Conservation (phyloP, 2,888 invertebrate genomes). For the Mythimna vitellina region DNA sequence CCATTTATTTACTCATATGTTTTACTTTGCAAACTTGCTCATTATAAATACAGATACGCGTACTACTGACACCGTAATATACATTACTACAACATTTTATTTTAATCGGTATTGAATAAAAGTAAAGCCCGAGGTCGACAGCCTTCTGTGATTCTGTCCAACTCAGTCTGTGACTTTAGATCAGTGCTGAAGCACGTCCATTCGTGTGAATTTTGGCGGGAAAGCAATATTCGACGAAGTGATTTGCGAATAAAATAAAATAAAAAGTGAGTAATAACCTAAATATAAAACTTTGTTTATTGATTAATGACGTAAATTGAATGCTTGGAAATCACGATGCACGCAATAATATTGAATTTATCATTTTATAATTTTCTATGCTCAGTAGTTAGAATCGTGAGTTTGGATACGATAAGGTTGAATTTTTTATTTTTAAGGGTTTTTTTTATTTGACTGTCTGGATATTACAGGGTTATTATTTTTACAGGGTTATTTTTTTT, state of each 20-base stretch:
- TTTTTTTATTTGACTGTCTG: background rate
- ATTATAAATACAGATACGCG: conserved; percentile 24
- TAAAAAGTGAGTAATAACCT: conserved; percentile 25
- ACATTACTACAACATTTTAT: conserved; percentile 29
- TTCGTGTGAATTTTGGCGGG: conserved; percentile 45
- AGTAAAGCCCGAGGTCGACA: conserved; percentile 40
- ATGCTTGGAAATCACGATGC: background rate
- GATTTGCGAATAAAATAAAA: background rate
- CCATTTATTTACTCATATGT: conserved; percentile 9
- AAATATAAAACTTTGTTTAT: background rate
- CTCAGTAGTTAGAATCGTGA: no score
- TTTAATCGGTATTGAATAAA: conserved; percentile 44
- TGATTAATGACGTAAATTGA: background rate
- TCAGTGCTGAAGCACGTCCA: conserved; percentile 39
- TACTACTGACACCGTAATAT: background rate
- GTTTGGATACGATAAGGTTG: background rate
- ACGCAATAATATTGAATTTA: background rate
- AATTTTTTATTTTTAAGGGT: background rate
- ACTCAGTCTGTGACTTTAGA: conserved; percentile 45
- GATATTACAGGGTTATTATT: background rate
- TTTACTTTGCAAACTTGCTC: background rate
- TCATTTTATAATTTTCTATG: conserved; percentile 2
- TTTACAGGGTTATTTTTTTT: no score
- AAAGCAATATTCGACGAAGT: conserved; percentile 33
- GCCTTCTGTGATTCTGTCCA: conserved; percentile 16